Evolutionary conservation across 2,797 vertebrate genomes (phyloP).

Genomic region (Sphaeramia orbicularis): DNA sequence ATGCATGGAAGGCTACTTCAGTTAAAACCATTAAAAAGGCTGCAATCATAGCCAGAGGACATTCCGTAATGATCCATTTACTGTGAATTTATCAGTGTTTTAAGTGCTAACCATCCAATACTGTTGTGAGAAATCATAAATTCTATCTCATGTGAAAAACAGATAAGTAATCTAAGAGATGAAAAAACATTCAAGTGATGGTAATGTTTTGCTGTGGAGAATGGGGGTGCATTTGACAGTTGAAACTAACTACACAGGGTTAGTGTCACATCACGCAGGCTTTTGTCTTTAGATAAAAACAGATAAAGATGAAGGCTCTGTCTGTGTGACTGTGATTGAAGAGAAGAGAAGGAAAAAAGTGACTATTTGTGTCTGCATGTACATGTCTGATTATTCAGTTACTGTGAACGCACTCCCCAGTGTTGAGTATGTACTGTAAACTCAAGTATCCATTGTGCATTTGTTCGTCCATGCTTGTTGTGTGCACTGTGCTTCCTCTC

Average conservation of each 20-base stretch:
- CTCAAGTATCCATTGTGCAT: conserved; percentile 17
- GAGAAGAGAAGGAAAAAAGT: conserved; percentile 1
- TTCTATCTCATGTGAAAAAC: conserved; percentile 49
- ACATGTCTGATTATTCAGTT: conserved; percentile 34
- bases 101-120: conserved; percentile 15
- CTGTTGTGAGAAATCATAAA: conserved; percentile 40
- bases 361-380: conserved; percentile 4
- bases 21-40: conserved; percentile 35
- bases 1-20: neutral
- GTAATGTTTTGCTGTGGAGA: conserved; percentile 32
- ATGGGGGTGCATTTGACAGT: conserved; percentile 59
- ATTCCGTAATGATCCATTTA: conserved; percentile 34
- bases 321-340: conserved; percentile 30
- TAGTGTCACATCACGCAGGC: conserved; percentile 54
- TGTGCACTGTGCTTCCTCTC: conserved; percentile 10
- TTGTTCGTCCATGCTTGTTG: neutral
- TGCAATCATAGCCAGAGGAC: conserved; percentile 34
- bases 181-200: conserved; percentile 43
- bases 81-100: conserved; percentile 32
- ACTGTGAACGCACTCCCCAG: conserved; percentile 14
- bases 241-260: conserved; percentile 49
- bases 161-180: conserved; percentile 61
- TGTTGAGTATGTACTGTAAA: neutral
- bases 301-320: conserved; percentile 44
- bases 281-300: conserved; percentile 73